A percentile compares a stretch with the other conserved stretches of the same genome.
Evolutionary conservation across 2,113 vertebrate genomes (phyloP).

Genomic region (Oreocharis arfaki): DNA sequence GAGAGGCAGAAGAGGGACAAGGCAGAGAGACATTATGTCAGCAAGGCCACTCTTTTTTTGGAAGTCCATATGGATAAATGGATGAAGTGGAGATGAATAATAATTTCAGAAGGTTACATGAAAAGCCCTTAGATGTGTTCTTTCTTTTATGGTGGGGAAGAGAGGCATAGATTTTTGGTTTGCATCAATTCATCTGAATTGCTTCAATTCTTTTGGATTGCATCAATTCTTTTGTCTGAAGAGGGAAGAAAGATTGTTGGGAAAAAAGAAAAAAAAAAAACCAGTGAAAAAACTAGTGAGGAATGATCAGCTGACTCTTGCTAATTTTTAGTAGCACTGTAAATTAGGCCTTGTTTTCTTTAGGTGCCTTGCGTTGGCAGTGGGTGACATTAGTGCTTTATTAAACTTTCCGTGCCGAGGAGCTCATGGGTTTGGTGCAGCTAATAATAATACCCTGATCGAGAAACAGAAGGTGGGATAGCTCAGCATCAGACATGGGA

Average conservation of each 20-base stretch:
- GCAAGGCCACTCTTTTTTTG: neutral
- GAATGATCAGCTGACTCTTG: neutral
- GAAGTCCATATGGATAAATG: neutral
- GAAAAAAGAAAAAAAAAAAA: fast-evolving
- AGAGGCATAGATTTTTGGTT: neutral
- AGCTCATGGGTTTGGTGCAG: neutral
- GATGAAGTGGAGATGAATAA: neutral
- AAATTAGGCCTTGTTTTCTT: conserved; percentile 34
- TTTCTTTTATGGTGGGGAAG: neutral
- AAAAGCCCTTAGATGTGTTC: neutral
- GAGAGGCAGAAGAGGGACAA: neutral
- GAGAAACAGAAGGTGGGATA: conserved; percentile 58
- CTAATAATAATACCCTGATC: conserved; percentile 36
- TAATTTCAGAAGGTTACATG: neutral
- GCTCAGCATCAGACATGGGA: neutral
- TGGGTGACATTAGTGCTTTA: conserved; percentile 24
- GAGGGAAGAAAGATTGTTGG: neutral
- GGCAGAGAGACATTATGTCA: neutral
- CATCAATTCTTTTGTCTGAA: neutral
- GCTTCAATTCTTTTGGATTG: neutral
- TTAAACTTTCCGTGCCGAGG: neutral
- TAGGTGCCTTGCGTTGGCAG: neutral
- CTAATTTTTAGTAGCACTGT: neutral
- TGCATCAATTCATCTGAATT: neutral
- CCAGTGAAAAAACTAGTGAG: neutral